These are phyloP conservation scores for Mya arenaria DNA, from an alignment of 1,140 invertebrate genomes.

Conservation along the genomic window DNA sequence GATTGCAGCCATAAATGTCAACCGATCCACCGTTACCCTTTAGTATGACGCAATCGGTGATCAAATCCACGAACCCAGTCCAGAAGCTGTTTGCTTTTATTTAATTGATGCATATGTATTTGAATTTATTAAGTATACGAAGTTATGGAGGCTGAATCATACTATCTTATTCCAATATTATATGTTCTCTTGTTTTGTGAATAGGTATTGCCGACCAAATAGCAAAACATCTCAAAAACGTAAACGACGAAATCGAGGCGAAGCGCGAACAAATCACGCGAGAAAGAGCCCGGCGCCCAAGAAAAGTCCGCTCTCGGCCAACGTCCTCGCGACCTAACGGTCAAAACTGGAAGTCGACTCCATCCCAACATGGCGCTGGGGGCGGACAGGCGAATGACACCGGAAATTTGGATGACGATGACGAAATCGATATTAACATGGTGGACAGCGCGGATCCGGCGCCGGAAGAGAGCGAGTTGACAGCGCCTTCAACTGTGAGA, in stretches of 20 bases:
- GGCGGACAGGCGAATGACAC: not conserved
- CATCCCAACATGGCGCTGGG: not conserved
- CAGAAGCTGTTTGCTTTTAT: too few species aligned
- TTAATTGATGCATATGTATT: too few species aligned
- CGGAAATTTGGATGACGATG: not conserved
- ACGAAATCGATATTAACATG: not conserved
- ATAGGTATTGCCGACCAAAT: constrained; percentile 46
- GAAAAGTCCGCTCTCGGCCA: constrained; percentile 24
- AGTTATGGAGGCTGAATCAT: too few species aligned
- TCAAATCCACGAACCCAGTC: too few species aligned
- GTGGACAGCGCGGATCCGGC: not conserved
- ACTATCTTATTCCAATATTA: too few species aligned
- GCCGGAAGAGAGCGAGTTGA: not conserved
- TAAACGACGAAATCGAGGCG: constrained; percentile 35
- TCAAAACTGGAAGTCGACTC: not conserved
- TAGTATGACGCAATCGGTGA: too few species aligned
- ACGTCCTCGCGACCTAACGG: not conserved
- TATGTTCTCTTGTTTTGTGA: too few species aligned
- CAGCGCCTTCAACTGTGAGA: not conserved
- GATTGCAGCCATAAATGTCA: too few species aligned
- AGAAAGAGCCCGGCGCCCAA: constrained; percentile 22
- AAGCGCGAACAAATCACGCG: constrained; percentile 15
- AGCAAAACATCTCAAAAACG: constrained; percentile 16
- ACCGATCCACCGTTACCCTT: too few species aligned
- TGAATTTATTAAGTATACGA: too few species aligned